Evolutionary conservation across 2,797 vertebrate genomes (phyloP).

Genomic region (Smutsia temminckii): DNA sequence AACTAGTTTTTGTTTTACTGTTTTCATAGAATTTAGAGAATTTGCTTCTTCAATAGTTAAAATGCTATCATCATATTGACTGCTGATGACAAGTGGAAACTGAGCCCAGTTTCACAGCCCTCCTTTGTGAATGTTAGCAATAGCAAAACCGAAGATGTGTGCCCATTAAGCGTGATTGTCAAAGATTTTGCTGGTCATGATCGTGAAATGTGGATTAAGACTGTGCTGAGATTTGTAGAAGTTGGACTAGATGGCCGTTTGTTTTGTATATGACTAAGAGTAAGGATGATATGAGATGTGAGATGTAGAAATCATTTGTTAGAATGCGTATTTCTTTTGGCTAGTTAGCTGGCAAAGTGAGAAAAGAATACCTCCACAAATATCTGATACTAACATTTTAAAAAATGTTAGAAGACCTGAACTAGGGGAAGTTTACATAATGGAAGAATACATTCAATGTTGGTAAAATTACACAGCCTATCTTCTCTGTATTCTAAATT

Average conservation of each 20-base stretch:
- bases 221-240: not conserved
- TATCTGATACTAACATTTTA: not conserved
- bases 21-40: constrained; percentile 5
- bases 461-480: not conserved
- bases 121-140: constrained; percentile 1
- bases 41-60: not conserved
- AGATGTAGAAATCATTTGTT: not conserved
- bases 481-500: not conserved
- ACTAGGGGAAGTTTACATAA: constrained; percentile 9
- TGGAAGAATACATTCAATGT: not conserved
- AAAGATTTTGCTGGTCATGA: not conserved
- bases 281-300: not conserved
- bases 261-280: constrained; percentile 13
- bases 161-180: constrained; percentile 1
- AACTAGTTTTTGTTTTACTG: not conserved
- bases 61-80: constrained; percentile 12
- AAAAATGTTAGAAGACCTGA: not conserved
- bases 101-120: not conserved
- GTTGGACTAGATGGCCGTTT: not conserved
- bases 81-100: not conserved
- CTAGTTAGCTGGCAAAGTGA: constrained; percentile 3
- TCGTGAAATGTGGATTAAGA: not conserved
- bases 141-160: constrained; percentile 22
- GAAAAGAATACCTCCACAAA: not conserved
- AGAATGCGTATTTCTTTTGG: not conserved